Evolutionary conservation across 2,888 invertebrate species (phyloP), one percentile per base, ranked within the genome.

Genomic region (Danaus chrysippus): DNA sequence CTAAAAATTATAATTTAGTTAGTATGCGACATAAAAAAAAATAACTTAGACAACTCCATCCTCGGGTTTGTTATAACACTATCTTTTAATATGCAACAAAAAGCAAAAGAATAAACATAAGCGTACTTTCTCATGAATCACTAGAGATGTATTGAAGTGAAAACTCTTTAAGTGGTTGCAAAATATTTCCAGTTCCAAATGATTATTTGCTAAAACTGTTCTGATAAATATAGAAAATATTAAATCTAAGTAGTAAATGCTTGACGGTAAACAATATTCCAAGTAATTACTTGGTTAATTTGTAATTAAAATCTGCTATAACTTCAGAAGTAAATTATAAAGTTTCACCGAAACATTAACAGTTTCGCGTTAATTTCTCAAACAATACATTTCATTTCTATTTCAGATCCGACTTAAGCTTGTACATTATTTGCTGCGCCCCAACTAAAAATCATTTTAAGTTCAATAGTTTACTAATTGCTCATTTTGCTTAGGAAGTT

Each of bases 311-410:
- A 49, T 49, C 49, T 49, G 15, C 9, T 12, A 49, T 15, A 49
- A 49, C 17, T 49, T 60, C 54, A 15, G 55, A 63, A 63, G 58
- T 65, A 13, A 61, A 58, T 65, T 63, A 59, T 54, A 19, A 63
- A 46, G 59, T 43, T 59, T 49, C 43, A 15, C 62, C 54, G 46
- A 23, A 42, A 54, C 54, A 41, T 58, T 49, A 12, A 34, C 6
- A 62, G 44, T n/a, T 41, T n/a, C 17, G 10, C 46, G 13, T 44
- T 57, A 15, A 49, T 49, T 49, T 17, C 10, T 9, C 9, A 15
- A 49, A 49, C 49, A 49, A 49, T 49, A 49, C 12, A 13, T n/a
- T 46, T 46, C 12, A 46, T 46, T 46, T 46, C 12, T 46, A 9
- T 46, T 46, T 46, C 15, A 15, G 15, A 46, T 15, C 43, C 6